Percentiles rank a stretch among this genome's conserved stretches.
These are phyloP conservation scores for Scyliorhinus canicula DNA, from an alignment of 2,797 vertebrate species.

Conservation along the genomic window DNA sequence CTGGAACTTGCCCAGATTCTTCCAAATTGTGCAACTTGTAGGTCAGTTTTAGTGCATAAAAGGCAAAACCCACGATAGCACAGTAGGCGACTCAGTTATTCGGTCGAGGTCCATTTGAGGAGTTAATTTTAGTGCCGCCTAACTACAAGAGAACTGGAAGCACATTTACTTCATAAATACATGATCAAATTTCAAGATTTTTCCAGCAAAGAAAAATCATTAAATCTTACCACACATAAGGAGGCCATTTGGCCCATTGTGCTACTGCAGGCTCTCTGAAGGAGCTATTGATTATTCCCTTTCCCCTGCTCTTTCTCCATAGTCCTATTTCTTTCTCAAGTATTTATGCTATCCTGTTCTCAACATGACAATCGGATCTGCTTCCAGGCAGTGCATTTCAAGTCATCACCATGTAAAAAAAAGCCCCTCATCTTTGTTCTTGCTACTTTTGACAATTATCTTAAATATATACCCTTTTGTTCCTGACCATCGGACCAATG, in stretches of 20 bases:
- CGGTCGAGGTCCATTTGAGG: background rate
- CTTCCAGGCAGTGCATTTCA: background rate
- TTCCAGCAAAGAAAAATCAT: background rate
- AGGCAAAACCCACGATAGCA: background rate
- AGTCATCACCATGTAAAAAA: background rate
- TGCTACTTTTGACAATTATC: background rate
- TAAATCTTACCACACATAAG: background rate
- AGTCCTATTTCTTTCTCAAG: background rate
- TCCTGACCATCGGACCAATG: background rate
- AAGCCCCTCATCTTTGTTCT: background rate
- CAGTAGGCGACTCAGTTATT: background rate
- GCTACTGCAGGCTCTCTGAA: background rate
- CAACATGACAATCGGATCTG: background rate
- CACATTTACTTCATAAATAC: background rate
- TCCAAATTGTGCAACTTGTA: background rate
- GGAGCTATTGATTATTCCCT: background rate
- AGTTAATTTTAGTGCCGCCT: background rate
- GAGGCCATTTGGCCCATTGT: background rate
- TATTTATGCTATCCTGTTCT: background rate
- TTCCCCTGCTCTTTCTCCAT: background rate
- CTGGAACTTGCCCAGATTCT: background rate
- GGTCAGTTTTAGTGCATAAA: conserved; percentile 1
- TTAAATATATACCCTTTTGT: background rate
- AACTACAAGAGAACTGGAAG: background rate
- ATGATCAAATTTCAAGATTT: conserved; percentile 16